phyloP scores from a whole-genome alignment of 2,888 invertebrate genomes.

The Ectobius pallidus region DNA sequence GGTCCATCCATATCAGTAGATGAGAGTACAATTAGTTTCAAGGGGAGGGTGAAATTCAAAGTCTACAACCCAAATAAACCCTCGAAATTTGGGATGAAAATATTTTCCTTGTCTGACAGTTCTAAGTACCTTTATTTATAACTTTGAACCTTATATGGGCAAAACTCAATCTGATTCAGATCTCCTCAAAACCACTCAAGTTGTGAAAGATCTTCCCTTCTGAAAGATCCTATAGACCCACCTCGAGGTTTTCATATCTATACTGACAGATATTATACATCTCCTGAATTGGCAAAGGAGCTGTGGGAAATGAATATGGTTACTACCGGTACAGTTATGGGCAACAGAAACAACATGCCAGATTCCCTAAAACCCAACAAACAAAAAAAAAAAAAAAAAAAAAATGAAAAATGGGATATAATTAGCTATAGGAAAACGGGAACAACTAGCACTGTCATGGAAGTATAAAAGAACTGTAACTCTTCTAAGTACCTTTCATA shows the following conservation, averaged over 20 bases:
- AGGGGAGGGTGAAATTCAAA: background rate
- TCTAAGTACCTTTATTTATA: background rate
- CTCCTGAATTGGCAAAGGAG: background rate
- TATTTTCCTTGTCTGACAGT: background rate
- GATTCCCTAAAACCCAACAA: background rate
- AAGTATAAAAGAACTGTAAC: background rate
- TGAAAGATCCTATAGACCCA: too few relatives aligned
- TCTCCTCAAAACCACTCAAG: background rate
- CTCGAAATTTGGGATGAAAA: background rate
- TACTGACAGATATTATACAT: background rate
- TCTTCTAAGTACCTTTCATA: background rate
- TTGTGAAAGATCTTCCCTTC: background rate
- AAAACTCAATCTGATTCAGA: background rate
- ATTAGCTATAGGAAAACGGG: background rate
- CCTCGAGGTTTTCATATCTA: background rate
- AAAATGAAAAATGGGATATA: background rate
- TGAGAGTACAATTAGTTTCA: background rate
- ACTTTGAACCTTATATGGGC: background rate
- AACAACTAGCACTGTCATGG: background rate
- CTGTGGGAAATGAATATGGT: background rate
- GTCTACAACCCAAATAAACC: background rate
- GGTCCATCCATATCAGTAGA: background rate
- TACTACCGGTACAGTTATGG: background rate
- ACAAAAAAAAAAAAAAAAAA: background rate
- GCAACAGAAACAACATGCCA: background rate